A percentile compares a stretch with the other conserved stretches of the same genome.
Evolutionary conservation across 2,797 vertebrate genomes (phyloP).

Genomic region (Sitta carolinensis): DNA sequence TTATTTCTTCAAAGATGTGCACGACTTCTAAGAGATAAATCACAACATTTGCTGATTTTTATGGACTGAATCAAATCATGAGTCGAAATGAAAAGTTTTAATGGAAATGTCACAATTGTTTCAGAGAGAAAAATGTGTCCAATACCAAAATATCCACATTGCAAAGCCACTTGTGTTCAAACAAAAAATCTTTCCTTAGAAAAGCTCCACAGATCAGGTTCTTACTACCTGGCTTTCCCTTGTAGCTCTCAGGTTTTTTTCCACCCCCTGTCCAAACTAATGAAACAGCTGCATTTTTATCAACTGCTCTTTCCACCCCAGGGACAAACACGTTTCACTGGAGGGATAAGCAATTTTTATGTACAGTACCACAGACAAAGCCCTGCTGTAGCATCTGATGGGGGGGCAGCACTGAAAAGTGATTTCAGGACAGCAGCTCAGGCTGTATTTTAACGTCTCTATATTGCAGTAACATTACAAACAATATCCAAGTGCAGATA

Average conservation of each 20-base stretch:
- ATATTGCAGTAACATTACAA: neutral
- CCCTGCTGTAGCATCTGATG: neutral
- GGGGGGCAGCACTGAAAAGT: neutral
- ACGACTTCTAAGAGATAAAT: neutral
- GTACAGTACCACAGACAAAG: neutral
- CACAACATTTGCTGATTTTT: neutral
- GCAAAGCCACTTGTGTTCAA: neutral
- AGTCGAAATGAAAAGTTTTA: neutral
- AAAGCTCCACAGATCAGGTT: neutral
- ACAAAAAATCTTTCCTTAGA: neutral
- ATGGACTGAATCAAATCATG: neutral
- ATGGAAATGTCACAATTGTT: neutral
- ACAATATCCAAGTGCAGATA: conserved; percentile 12
- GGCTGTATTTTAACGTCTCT: neutral
- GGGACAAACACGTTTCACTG: neutral
- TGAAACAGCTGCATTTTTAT: conserved; percentile 29
- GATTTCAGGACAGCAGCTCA: neutral
- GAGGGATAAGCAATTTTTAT: neutral
- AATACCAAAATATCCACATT: neutral
- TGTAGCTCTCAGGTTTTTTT: neutral
- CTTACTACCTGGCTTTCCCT: neutral
- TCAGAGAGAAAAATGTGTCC: neutral
- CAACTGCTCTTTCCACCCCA: neutral
- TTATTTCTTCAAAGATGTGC: neutral
- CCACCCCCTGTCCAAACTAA: neutral